phyloP scores from a whole-genome alignment of 2,888 invertebrate species.

The Drosophila falleni region DNA sequence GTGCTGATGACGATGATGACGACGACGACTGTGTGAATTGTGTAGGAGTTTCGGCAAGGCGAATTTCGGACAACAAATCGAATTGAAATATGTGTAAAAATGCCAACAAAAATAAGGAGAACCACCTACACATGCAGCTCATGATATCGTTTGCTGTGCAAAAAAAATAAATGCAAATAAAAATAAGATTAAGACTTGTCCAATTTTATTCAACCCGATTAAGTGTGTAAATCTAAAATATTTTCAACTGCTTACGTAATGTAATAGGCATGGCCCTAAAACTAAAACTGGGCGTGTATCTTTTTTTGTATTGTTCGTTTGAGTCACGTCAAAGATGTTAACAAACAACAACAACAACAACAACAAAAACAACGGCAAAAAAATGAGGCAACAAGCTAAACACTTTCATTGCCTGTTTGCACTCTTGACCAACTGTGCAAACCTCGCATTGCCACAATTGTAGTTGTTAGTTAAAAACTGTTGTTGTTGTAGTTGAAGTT shows the following conservation, averaged over 20 bases:
- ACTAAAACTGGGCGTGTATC: slow-evolving; percentile 52
- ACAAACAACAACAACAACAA: slow-evolving; percentile 38
- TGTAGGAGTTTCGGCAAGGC: slow-evolving; percentile 57
- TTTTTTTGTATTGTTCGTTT: slow-evolving; percentile 36
- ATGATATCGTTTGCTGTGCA: background rate
- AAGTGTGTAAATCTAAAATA: slow-evolving; percentile 38
- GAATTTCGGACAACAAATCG: slow-evolving; percentile 73
- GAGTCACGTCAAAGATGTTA: slow-evolving; percentile 62
- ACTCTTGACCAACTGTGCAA: slow-evolving; percentile 75
- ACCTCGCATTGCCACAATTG: slow-evolving; percentile 45
- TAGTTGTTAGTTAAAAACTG: slow-evolving; percentile 10
- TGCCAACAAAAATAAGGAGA: slow-evolving; percentile 39
- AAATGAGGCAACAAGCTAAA: slow-evolving; percentile 64
- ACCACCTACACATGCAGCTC: slow-evolving; percentile 48
- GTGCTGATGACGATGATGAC: slow-evolving; percentile 40
- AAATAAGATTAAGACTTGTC: slow-evolving; percentile 23
- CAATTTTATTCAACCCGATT: slow-evolving; percentile 11
- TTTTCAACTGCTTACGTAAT: slow-evolving; percentile 54
- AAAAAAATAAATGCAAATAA: slow-evolving; percentile 2
- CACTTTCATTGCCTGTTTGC: slow-evolving; percentile 74
- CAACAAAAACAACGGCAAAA: slow-evolving; percentile 39
- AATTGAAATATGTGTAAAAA: slow-evolving; percentile 65
- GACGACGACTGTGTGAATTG: slow-evolving; percentile 27
- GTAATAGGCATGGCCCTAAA: slow-evolving; percentile 59
- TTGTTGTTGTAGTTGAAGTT: slow-evolving; percentile 12